Base-by-base conservation (phyloP, 37 sponge, comb jelly and placozoan genomes). In the Beroe forskalii region DNA sequence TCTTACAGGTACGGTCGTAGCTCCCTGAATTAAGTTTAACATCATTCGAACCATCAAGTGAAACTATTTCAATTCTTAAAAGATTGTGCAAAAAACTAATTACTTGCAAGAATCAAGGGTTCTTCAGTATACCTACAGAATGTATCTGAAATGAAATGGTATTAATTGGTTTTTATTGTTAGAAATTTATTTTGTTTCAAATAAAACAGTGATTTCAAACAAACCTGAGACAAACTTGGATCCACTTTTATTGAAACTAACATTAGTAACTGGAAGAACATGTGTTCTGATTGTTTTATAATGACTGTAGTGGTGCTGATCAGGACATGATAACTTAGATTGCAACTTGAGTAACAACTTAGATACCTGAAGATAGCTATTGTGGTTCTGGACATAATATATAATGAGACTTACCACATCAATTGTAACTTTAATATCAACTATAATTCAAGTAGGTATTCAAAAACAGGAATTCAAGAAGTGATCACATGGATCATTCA, bases 1-100 rank as follows among this genome's bases (percentile, higher is more conserved):
- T 93, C 67, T 97, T 97, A 61, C 98, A 97, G 36, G 98, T 97
- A 27, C 98, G 67, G 42, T 97, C 98, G 80, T 97, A 97, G 91
- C 98, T 97, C 0, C 98, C 98, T 43, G 96, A 48, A 48, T 48
- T 6, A 17, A 48, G 12, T 48, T 48, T 48, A 72, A 4, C 19
- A 72, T 27, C 8, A 37, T 17, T 25, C 6, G 28, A n/a, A 66
- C 28, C 28, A 25, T 8, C 27, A 66, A 8, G 28, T n/a, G n/a
- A n/a, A n/a, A n/a, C n/a, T n/a, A n/a, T n/a, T n/a, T n/a, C n/a
- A n/a, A n/a, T n/a, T n/a, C n/a, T n/a, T n/a, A n/a, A n/a, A n/a
- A n/a, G n/a, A n/a, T n/a, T n/a, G n/a, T n/a, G n/a, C n/a, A n/a
- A n/a, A n/a, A n/a, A n/a, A n/a, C n/a, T n/a, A n/a, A n/a, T n/a